Base-by-base conservation (phyloP, 1,140 invertebrate genomes). In the Batillaria attramentaria region DNA sequence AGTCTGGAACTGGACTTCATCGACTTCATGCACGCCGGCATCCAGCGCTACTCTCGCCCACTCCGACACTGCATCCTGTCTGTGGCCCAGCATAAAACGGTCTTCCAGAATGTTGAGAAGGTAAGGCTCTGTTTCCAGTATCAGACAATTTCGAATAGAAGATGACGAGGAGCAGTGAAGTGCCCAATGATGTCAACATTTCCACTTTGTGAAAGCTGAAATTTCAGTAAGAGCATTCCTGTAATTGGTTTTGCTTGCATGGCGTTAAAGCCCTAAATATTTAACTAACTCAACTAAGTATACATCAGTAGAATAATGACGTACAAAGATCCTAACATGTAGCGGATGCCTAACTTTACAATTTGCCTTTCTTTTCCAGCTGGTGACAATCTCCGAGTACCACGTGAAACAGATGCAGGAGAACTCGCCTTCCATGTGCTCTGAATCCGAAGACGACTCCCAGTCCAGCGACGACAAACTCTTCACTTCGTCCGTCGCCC, bases 101-200 rank as follows among this genome's bases (percentile, higher is more conserved):
- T 90, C 69, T 90, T 90, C 82, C 89, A 90, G 72, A 90, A 90
- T 72, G 84, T 89, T 33, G 89, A 90, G 80, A 89, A 90, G 85
- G 89, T 90, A 80, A 43, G 72, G n/a, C 41, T 50, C 6, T n/a
- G 78, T 66, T 57, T 43, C 18, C n/a, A n/a, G n/a, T n/a, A n/a
- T 31, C 65, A 77, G 41, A 2, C 31, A 5, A 76, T 54, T 31
- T 79, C 42, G 41, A n/a, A 69, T 16, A 68, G 28, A 66, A 10
- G 8, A 39, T 70, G 18, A 6, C 37, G 37, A 2, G 37, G 69
- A n/a, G 65, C 0, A 1, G 62, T 72, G 39, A 18, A n/a, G 28
- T 60, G 16, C 20, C 24, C 24, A 33, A 60, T 42, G n/a, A 33
- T 6, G 43, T n/a, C 24, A 35, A 66, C 35, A 35, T 33, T 66